A percentile compares a stretch with the other conserved stretches of the same genome.
Conservation (phyloP, 2,797 vertebrate genomes). For the Centroberyx gerrardi region DNA sequence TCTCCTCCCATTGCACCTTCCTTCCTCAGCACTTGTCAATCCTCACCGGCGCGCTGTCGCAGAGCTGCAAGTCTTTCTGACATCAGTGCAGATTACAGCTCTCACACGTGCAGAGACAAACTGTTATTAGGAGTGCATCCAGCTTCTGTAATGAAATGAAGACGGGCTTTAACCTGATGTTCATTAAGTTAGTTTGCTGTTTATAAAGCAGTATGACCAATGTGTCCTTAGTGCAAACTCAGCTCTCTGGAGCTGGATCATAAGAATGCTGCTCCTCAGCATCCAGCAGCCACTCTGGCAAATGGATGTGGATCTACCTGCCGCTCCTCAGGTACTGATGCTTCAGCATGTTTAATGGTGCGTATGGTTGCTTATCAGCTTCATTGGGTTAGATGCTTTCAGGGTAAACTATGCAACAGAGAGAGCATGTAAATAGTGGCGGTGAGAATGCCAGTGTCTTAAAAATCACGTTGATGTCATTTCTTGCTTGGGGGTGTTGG, state of each 20-base stretch:
- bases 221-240: slow-evolving; percentile 46
- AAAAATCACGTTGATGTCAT: slow-evolving; percentile 25
- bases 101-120: not conserved
- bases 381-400: slow-evolving; percentile 27
- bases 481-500: not conserved
- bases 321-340: slow-evolving; percentile 44
- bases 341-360: slow-evolving; percentile 21
- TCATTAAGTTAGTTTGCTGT: slow-evolving; percentile 42
- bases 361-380: slow-evolving; percentile 20
- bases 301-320: slow-evolving; percentile 38
- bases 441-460: slow-evolving; percentile 2
- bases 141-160: slow-evolving; percentile 47
- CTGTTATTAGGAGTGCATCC: slow-evolving; percentile 4
- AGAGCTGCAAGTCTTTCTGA: not conserved
- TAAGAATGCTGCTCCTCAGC: slow-evolving; percentile 28
- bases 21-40: not conserved
- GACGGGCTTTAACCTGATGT: slow-evolving; percentile 37
- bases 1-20: not conserved
- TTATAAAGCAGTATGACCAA: slow-evolving; percentile 6
- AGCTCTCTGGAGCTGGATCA: slow-evolving; percentile 49
- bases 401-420: slow-evolving; percentile 39
- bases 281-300: slow-evolving; percentile 32
- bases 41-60: not conserved
- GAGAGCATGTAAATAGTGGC: slow-evolving; percentile 31
- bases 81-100: not conserved